Conservation (phyloP, 2,888 invertebrate genomes). For the Rhagophthalmus giganteus region DNA sequence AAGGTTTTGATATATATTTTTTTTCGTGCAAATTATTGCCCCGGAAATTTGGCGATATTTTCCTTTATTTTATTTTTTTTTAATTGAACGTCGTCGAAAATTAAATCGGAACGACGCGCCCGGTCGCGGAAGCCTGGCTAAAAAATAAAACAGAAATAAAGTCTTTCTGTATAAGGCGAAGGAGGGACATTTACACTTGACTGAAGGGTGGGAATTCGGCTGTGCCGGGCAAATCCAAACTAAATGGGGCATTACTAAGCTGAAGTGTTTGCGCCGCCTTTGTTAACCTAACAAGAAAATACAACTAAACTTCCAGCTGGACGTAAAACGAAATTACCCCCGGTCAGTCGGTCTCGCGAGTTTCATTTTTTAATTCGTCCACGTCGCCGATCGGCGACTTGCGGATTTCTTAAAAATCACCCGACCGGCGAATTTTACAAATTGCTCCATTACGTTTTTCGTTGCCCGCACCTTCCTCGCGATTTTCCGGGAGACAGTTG, state of each 20-base stretch:
- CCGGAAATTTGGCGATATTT: not conserved
- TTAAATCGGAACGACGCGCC: constrained; percentile 5
- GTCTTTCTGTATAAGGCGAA: constrained; percentile 11
- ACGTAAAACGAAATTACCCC: constrained; percentile 16
- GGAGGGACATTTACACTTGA: constrained; percentile 19
- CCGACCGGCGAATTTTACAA: constrained; percentile 12
- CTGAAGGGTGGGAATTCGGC: constrained; percentile 18
- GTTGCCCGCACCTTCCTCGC: not conserved
- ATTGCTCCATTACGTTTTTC: constrained; percentile 3
- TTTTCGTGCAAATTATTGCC: constrained; percentile 10
- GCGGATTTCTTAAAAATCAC: constrained; percentile 3
- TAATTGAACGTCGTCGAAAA: not conserved
- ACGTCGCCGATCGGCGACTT: not conserved
- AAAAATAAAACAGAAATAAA: constrained; percentile 14
- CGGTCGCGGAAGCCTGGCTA: constrained; percentile 2
- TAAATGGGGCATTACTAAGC: constrained; percentile 27
- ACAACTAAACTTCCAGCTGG: constrained; percentile 20
- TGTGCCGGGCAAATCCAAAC: constrained; percentile 21
- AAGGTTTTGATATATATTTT: constrained; percentile 14
- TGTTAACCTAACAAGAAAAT: constrained; percentile 27
- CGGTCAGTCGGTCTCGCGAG: constrained; percentile 15
- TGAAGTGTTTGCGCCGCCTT: constrained; percentile 25
- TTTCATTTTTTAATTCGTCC: not conserved
- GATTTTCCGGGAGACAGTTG: constrained; percentile 14
- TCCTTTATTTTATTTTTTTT: not conserved